Base-by-base conservation (phyloP, 2,888 invertebrate genomes). In the Drosophila siamana region DNA sequence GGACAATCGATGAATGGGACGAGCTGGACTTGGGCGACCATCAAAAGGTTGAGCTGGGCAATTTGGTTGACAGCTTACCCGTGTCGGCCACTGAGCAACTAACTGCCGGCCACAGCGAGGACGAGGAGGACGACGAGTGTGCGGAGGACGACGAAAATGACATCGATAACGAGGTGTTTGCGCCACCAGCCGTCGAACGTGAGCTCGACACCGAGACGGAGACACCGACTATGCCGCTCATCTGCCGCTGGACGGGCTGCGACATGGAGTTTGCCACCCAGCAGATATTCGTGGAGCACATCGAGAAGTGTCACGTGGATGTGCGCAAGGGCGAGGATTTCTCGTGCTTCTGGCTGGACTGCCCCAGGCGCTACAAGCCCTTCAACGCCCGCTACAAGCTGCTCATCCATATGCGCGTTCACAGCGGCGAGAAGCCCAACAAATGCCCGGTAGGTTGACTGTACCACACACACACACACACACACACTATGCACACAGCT, bases 371-470 rank as follows among this genome's bases (percentile, higher is more conserved):
- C 74, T 95, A 96, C 13, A 95, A 98, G 61, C 98, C 90, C 9
- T 99, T 99, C 93, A 99, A 99, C 92, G 99, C 99, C 0, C 95
- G 99, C 76, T 99, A 99, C 93, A 99, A 99, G 92, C 93, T 99
- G 43, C 95, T 99, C 40, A 99, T 97, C 26, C 90, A 90, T 56
- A 90, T 99, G 98, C 93, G 99, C 13, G 97, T 99, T 0, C 99
- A 99, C 92, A 98, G 98, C 16, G 99, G 99, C 4, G 99, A 99
- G 90, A 99, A 99, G 91, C 99, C 99, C 0, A 98, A 99, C 92
- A 96, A 97, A 92, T 99, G 99, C 92, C 96, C 97, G 92, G 99
- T 99, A 93, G 96, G 97, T 95, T 70, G 2, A 40, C 7, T 16
- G 33, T 41, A 28, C 43, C 28, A 22, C 30, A 4, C 4, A n/a